Percentiles rank a stretch among this genome's conserved stretches.
Conservation (phyloP, 2,113 vertebrate species). For the Lampris incognitus region DNA sequence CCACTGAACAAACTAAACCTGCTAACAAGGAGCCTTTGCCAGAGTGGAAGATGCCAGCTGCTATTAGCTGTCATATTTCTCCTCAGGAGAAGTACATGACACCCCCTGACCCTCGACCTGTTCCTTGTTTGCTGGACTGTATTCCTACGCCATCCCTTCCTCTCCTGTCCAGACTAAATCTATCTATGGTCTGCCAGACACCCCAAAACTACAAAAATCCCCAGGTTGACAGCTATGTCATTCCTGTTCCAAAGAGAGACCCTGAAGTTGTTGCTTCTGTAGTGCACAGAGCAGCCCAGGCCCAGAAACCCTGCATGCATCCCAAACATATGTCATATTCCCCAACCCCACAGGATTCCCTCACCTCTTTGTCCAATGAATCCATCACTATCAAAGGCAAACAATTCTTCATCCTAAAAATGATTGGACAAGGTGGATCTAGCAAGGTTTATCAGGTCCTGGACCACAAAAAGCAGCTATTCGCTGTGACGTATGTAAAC, state of each 20-base stretch:
- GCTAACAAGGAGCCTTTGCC: conserved; percentile 49
- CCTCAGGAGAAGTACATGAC: conserved; percentile 77
- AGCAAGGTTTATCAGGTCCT: conserved; percentile 98
- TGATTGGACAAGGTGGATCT: conserved; percentile 95
- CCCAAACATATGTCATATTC: conserved; percentile 51
- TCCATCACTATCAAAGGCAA: conserved; percentile 90
- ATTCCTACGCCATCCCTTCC: conserved; percentile 74
- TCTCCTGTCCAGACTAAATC: conserved; percentile 64
- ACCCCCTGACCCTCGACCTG: conserved; percentile 73
- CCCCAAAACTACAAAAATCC: conserved; percentile 80
- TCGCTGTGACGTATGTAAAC: conserved; percentile 94
- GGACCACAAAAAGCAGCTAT: conserved; percentile 91
- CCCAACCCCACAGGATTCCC: conserved; percentile 76
- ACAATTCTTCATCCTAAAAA: conserved; percentile 92
- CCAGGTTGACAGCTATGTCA: conserved; percentile 85
- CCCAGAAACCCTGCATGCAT: conserved; percentile 70
- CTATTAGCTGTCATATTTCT: conserved; percentile 62
- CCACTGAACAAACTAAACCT: conserved; percentile 57
- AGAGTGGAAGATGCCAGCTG: conserved; percentile 77
- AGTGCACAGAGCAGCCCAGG: conserved; percentile 72
- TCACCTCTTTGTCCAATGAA: conserved; percentile 84
- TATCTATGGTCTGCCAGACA: conserved; percentile 80
- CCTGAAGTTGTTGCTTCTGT: conserved; percentile 79
- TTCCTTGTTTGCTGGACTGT: conserved; percentile 59
- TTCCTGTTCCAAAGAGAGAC: conserved; percentile 85